A percentile compares a stretch with the other conserved stretches of the same genome.
Evolutionary conservation across 1,140 invertebrate genomes (phyloP).

Genomic region (Gryon sp.): DNA sequence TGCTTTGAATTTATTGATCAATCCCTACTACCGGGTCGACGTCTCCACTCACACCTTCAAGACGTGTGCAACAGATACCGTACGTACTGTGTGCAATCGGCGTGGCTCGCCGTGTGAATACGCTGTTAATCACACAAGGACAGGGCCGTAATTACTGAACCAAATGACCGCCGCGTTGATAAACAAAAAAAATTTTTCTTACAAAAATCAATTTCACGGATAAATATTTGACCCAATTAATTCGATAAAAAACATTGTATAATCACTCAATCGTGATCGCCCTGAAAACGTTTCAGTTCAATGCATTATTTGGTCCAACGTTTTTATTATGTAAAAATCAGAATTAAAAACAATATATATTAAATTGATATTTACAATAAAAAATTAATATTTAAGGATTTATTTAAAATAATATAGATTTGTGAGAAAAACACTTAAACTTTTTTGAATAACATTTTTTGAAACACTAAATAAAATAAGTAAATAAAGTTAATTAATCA

Average conservation of each 20-base stretch:
- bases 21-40: conserved; percentile 62
- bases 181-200: conserved; percentile 17
- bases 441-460: too few species aligned
- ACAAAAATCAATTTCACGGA: not conserved
- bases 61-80: conserved; percentile 70
- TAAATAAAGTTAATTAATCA: too few species aligned
- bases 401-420: too few species aligned
- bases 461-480: too few species aligned
- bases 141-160: conserved; percentile 28
- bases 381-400: too few species aligned
- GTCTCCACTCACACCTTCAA: conserved; percentile 54
- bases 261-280: too few species aligned
- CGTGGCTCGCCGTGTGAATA: conserved; percentile 22
- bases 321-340: too few species aligned
- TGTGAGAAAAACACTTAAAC: too few species aligned
- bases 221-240: conserved; percentile 7
- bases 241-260: not conserved
- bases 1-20: conserved; percentile 76
- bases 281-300: too few species aligned
- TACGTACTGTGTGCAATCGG: conserved; percentile 70
- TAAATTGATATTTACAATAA: too few species aligned
- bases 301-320: too few species aligned
- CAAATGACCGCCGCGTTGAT: not conserved
- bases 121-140: conserved; percentile 48
- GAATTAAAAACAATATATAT: too few species aligned